phyloP scores from a whole-genome alignment of 1,140 invertebrate genomes.

The Conus betulinus region DNA sequence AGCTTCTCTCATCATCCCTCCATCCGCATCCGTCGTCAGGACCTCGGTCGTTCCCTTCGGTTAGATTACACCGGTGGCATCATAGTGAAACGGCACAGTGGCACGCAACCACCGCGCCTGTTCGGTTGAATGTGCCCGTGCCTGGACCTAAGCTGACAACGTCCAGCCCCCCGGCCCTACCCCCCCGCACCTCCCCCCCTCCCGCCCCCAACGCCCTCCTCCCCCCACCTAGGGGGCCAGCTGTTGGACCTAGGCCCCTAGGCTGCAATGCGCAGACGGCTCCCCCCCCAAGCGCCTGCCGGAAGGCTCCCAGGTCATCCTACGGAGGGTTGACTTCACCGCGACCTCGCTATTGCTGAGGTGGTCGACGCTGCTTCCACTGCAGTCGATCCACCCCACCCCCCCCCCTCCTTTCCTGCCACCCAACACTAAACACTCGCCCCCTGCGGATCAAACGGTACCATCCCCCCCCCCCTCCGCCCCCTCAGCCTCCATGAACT shows the following conservation, averaged over 20 bases:
- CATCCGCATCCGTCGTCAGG: constrained; percentile 16
- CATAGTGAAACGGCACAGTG: not conserved
- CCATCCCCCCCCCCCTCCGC: too few relatives aligned
- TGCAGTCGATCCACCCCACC: too few relatives aligned
- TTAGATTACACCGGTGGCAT: too few relatives aligned
- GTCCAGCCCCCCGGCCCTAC: too few relatives aligned
- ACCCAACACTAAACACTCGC: too few relatives aligned
- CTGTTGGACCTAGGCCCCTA: too few relatives aligned
- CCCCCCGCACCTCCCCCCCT: not conserved
- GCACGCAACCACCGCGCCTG: constrained; percentile 31
- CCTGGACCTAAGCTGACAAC: constrained; percentile 28
- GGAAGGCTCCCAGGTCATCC: not conserved
- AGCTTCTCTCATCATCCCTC: not conserved
- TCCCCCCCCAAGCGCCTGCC: not conserved
- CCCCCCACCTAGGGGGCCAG: not conserved
- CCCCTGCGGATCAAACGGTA: too few relatives aligned
- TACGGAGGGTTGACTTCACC: too few relatives aligned
- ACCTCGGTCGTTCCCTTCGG: not conserved
- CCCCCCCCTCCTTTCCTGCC: not conserved
- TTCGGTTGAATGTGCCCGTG: constrained; percentile 30
- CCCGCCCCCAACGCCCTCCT: too few relatives aligned
- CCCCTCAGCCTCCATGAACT: too few relatives aligned
- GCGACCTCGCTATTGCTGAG: too few relatives aligned
- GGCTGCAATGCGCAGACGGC: not conserved
- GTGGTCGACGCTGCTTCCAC: too few relatives aligned